phyloP scores from a whole-genome alignment of 1,140 invertebrate species.

The Glossosoma conforme region DNA sequence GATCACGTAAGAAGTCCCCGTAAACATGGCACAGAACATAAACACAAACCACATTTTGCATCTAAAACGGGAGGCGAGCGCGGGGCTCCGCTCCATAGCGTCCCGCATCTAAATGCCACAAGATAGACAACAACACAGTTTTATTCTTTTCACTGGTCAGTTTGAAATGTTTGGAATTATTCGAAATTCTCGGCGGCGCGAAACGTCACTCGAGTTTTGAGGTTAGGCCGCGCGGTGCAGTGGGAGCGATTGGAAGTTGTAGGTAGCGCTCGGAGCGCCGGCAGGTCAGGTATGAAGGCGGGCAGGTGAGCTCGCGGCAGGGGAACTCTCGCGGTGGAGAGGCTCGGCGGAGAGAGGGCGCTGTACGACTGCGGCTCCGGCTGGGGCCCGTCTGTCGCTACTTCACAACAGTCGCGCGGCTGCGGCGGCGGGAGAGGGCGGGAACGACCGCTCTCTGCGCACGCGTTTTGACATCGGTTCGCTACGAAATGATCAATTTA shows the following conservation, averaged over 20 bases:
- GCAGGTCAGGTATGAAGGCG: too few species aligned
- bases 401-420: too few species aligned
- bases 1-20: constrained; percentile 18
- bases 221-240: constrained; percentile 12
- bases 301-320: too few species aligned
- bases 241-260: not conserved
- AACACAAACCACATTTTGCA: constrained; percentile 29
- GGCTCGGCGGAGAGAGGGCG: constrained; percentile 15
- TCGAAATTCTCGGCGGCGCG: constrained; percentile 8
- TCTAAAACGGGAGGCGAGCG: constrained; percentile 19
- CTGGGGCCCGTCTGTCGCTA: too few species aligned
- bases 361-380: too few species aligned
- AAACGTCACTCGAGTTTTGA: constrained; percentile 20
- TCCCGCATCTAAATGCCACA: constrained; percentile 13
- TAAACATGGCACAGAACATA: constrained; percentile 26
- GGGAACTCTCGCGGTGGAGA: constrained; percentile 7
- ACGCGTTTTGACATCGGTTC: too few species aligned
- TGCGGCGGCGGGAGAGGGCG: not conserved
- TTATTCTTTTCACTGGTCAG: constrained; percentile 7
- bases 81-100: constrained; percentile 20
- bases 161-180: not conserved
- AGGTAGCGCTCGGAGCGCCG: constrained; percentile 4
- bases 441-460: not conserved
- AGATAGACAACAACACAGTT: constrained; percentile 16
- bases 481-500: too few species aligned